Conservation (phyloP, 2,888 invertebrate species). For the Pseudococcus jackbeardsleyi region DNA sequence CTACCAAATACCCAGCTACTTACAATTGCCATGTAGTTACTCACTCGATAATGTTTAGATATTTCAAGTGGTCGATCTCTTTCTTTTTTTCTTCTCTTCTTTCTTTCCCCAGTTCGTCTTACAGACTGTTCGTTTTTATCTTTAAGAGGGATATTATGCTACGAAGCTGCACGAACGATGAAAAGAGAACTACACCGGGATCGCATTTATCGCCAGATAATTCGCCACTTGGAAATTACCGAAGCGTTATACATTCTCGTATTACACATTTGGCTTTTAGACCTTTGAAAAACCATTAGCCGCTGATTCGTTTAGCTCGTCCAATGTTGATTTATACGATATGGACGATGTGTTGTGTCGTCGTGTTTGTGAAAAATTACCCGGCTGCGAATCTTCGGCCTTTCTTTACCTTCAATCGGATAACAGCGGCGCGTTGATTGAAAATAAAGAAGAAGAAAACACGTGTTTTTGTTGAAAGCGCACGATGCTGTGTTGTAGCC, state of each 20-base stretch:
- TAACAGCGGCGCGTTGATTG: neutral
- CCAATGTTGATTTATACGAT: slow-evolving; percentile 1
- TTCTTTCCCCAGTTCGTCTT: neutral
- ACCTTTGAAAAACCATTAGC: slow-evolving; percentile 10
- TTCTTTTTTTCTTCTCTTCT: neutral
- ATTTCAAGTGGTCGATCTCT: neutral
- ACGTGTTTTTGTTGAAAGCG: neutral
- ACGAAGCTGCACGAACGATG: neutral
- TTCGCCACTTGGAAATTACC: neutral
- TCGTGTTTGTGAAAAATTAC: neutral
- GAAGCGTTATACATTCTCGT: slow-evolving; percentile 18
- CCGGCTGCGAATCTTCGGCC: neutral
- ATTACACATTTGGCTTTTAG: neutral
- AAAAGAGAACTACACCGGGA: neutral
- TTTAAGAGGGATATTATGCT: neutral
- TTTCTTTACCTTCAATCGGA: neutral
- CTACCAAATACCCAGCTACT: neutral
- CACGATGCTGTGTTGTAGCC: neutral
- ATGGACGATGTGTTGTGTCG: neutral
- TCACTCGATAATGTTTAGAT: neutral
- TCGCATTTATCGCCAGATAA: neutral
- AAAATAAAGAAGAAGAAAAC: neutral
- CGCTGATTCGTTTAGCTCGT: slow-evolving; percentile 9
- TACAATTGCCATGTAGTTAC: neutral
- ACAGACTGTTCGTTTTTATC: neutral